phyloP scores from a whole-genome alignment of 2,888 invertebrate genomes.

The Eupithecia tripunctaria region DNA sequence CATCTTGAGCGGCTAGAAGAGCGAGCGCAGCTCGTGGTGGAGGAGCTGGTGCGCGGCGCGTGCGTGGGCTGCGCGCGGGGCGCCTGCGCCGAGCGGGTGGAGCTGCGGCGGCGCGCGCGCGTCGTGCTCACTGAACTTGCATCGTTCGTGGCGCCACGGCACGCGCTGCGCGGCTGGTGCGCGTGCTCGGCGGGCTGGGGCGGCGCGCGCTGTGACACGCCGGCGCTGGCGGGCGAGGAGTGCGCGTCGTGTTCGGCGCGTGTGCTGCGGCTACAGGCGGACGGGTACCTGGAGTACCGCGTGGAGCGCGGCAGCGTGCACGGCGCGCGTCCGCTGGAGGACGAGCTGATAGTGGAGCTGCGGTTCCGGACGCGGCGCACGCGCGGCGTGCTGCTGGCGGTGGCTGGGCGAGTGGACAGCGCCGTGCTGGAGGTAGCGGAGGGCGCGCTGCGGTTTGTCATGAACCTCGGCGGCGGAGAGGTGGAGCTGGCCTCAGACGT shows the following conservation, averaged over 20 bases:
- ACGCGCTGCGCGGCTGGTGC: slow-evolving; percentile 86
- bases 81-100: slow-evolving; percentile 67
- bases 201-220: slow-evolving; percentile 90
- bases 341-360: slow-evolving; percentile 90
- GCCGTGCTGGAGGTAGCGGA: slow-evolving; percentile 93
- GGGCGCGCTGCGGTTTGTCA: slow-evolving; percentile 94
- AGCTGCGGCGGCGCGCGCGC: slow-evolving; percentile 51
- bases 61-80: slow-evolving; percentile 74
- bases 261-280: slow-evolving; percentile 87
- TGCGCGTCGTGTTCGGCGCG: slow-evolving; percentile 88
- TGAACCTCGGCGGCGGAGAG: slow-evolving; percentile 96
- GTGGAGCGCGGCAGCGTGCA: slow-evolving; percentile 86
- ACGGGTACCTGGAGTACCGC: slow-evolving; percentile 89
- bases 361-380: slow-evolving; percentile 91
- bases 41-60: slow-evolving; percentile 70
- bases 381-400: slow-evolving; percentile 93
- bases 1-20: slow-evolving; percentile 75
- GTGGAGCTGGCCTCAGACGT: slow-evolving; percentile 90
- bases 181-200: slow-evolving; percentile 93
- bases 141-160: slow-evolving; percentile 69
- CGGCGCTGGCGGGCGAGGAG: slow-evolving; percentile 87
- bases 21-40: slow-evolving; percentile 74
- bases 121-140: slow-evolving; percentile 68
- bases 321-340: slow-evolving; percentile 89
- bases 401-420: slow-evolving; percentile 94